Conservation (phyloP, 2,113 vertebrate genomes). For the Eleginops maclovinus region DNA sequence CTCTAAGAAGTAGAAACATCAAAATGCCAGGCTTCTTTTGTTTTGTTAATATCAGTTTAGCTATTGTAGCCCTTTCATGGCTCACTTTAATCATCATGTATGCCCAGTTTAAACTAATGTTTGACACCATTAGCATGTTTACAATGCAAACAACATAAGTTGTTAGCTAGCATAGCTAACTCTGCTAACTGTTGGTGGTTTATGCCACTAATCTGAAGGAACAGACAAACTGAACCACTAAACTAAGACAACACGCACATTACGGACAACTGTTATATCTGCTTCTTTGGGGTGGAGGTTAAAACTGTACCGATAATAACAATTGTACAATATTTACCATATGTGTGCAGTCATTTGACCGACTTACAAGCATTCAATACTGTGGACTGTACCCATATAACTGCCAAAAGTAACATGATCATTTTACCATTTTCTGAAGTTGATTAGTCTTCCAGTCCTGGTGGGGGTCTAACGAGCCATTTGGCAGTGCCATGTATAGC, state of each 20-base stretch:
- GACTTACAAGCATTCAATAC: too few relatives aligned
- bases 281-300: too few relatives aligned
- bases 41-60: neutral
- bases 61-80: slow-evolving; percentile 11
- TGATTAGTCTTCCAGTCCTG: too few relatives aligned
- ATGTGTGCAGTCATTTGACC: too few relatives aligned
- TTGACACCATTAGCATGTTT: neutral
- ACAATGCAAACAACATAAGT: neutral
- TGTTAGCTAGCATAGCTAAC: neutral
- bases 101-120: neutral
- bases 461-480: too few relatives aligned
- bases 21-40: neutral
- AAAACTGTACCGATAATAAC: too few relatives aligned
- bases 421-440: too few relatives aligned
- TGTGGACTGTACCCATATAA: too few relatives aligned
- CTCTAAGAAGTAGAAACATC: neutral
- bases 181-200: neutral
- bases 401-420: too few relatives aligned
- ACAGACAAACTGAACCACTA: neutral
- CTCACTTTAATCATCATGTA: neutral
- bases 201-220: neutral
- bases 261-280: neutral
- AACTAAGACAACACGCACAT: neutral
- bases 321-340: too few relatives aligned
- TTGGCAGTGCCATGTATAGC: neutral